These are phyloP conservation scores for Corapipo altera DNA, from an alignment of 2,113 vertebrate species.

Conservation along the genomic window DNA sequence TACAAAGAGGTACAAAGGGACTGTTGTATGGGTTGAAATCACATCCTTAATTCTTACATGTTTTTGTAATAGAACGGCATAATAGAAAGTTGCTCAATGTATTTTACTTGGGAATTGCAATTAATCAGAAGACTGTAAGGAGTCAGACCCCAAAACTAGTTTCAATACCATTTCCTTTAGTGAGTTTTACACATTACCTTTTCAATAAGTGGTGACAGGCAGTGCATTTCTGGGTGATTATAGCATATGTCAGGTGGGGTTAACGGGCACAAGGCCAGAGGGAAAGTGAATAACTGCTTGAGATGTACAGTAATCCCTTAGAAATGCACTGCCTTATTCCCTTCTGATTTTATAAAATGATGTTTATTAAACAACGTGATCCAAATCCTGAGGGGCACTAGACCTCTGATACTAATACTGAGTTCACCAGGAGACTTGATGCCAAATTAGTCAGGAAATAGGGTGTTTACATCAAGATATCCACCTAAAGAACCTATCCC, in stretches of 20 bases:
- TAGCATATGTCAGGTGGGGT: conserved; percentile 61
- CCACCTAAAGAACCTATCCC: conserved; percentile 1
- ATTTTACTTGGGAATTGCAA: conserved; percentile 53
- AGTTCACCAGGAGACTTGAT: conserved; percentile 11
- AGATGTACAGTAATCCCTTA: conserved; percentile 56
- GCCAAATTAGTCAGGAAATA: conserved; percentile 31
- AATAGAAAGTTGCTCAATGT: conserved; percentile 43
- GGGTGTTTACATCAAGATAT: neutral
- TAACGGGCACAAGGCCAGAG: conserved; percentile 41
- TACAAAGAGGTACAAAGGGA: neutral
- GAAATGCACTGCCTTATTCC: conserved; percentile 51
- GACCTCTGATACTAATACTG: neutral
- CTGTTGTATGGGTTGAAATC: conserved; percentile 13
- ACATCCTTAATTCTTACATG: neutral
- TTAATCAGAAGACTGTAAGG: conserved; percentile 53
- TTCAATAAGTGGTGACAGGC: conserved; percentile 65
- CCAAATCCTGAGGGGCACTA: conserved; percentile 8
- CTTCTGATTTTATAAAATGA: conserved; percentile 16
- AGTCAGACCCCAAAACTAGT: conserved; percentile 21
- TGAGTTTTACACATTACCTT: conserved; percentile 52
- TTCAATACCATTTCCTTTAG: conserved; percentile 59
- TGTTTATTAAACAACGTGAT: conserved; percentile 55
- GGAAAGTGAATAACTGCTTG: conserved; percentile 45
- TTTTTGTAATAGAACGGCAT: conserved; percentile 14
- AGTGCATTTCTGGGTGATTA: conserved; percentile 66